Conservation (phyloP, 2,888 invertebrate species). For the Odontomyia ornata region DNA sequence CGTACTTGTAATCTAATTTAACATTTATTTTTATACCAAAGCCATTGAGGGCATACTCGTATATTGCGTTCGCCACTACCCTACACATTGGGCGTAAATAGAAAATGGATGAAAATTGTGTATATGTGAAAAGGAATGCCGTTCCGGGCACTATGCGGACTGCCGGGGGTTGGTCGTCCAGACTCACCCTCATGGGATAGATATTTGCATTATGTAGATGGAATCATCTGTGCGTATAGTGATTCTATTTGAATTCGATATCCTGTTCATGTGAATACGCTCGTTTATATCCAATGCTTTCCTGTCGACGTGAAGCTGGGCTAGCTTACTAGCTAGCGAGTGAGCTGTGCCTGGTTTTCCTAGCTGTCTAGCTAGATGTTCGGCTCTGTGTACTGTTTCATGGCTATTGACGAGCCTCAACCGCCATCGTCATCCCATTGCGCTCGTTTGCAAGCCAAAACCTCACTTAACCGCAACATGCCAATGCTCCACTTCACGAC, state of each 20-base stretch:
- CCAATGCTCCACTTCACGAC: neutral
- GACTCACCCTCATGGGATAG: constrained; percentile 11
- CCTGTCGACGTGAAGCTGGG: neutral
- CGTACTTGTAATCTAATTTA: constrained; percentile 45
- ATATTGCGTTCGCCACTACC: neutral
- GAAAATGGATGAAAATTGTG: constrained; percentile 6
- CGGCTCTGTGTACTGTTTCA: neutral
- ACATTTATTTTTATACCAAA: constrained; percentile 42
- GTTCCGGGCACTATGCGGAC: neutral
- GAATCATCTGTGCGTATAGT: constrained; percentile 34
- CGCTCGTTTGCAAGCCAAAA: constrained; percentile 34
- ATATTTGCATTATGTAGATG: constrained; percentile 43
- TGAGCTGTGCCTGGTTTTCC: no score
- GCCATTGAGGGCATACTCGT: constrained; percentile 19
- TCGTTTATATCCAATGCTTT: constrained; percentile 9
- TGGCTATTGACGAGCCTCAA: neutral
- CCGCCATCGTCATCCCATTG: constrained; percentile 9
- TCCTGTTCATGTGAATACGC: constrained; percentile 26
- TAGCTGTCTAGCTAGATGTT: neutral
- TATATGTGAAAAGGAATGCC: neutral
- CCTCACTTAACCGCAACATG: neutral
- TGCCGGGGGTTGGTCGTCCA: neutral
- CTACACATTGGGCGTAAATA: constrained; percentile 7
- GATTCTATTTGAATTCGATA: constrained; percentile 36
- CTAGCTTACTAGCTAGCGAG: neutral